Conservation (phyloP, 2,888 invertebrate species). For the Polydrusus pterygomalis region DNA sequence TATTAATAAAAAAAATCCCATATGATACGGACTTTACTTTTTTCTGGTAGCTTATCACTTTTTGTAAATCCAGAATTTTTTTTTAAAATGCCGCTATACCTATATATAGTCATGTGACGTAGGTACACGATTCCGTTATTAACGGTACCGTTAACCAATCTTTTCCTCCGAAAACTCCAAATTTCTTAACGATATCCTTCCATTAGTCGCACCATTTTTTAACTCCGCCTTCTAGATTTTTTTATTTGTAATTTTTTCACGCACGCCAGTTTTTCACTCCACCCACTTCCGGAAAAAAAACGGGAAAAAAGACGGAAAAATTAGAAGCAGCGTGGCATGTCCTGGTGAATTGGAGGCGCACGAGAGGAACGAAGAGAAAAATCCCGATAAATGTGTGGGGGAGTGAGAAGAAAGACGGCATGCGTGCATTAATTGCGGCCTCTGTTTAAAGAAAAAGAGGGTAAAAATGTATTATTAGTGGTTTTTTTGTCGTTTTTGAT, state of each 20-base stretch:
- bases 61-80: no score
- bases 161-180: conserved; percentile 28
- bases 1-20: no score
- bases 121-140: no score
- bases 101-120: no score
- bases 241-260: conserved; percentile 70
- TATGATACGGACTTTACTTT: no score
- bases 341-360: conserved; percentile 28
- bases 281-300: conserved; percentile 66
- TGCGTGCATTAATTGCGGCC: conserved; percentile 20
- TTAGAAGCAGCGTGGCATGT: conserved; percentile 13
- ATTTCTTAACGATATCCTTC: conserved; percentile 30
- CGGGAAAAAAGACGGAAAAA: conserved; percentile 46
- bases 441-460: conserved; percentile 25
- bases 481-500: conserved; percentile 7
- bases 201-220: conserved; percentile 37
- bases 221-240: conserved; percentile 58
- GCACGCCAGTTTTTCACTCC: conserved; percentile 67
- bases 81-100: no score
- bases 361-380: conserved; percentile 3
- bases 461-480: conserved; percentile 39
- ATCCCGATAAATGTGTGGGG: neutral
- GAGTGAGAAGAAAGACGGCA: conserved; percentile 17
- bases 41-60: no score
- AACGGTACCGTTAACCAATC: no score